These are phyloP conservation scores for Resseliella maxima DNA, from an alignment of 2,888 invertebrate species.

Conservation along the genomic window DNA sequence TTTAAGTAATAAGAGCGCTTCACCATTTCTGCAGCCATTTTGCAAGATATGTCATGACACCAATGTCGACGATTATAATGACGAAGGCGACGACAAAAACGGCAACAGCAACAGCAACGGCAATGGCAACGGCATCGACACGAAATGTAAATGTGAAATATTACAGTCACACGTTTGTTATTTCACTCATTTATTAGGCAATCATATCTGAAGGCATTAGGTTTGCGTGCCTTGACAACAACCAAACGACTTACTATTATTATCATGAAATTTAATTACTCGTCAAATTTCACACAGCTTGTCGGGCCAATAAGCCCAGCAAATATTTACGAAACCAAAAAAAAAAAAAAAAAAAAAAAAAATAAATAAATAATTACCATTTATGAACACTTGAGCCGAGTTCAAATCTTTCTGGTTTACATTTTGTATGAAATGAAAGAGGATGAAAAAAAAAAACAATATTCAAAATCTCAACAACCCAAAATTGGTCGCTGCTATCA, in stretches of 20 bases:
- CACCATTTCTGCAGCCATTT: background rate
- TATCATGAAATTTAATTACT: background rate
- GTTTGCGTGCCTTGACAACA: background rate
- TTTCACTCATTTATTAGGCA: background rate
- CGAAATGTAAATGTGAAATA: background rate
- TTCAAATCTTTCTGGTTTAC: no score
- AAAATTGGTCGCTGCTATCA: no score
- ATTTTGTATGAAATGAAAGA: no score
- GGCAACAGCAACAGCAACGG: no score
- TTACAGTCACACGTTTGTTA: background rate
- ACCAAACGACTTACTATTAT: background rate
- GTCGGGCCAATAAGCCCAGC: background rate
- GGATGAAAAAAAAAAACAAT: no score
- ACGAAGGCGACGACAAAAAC: no score
- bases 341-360: no score
- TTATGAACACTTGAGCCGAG: no score
- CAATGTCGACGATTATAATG: no score
- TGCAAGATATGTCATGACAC: no score
- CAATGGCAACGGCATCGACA: background rate
- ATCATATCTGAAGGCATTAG: background rate
- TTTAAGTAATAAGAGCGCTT: background rate
- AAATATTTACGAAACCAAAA: background rate
- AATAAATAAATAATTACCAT: no score
- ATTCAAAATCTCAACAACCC: no score
- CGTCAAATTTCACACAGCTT: slow-evolving; percentile 5